A percentile compares a stretch with the other conserved stretches of the same genome.
phyloP scores from a whole-genome alignment of 2,113 vertebrate genomes.

The Chlamydotis undulata region DNA sequence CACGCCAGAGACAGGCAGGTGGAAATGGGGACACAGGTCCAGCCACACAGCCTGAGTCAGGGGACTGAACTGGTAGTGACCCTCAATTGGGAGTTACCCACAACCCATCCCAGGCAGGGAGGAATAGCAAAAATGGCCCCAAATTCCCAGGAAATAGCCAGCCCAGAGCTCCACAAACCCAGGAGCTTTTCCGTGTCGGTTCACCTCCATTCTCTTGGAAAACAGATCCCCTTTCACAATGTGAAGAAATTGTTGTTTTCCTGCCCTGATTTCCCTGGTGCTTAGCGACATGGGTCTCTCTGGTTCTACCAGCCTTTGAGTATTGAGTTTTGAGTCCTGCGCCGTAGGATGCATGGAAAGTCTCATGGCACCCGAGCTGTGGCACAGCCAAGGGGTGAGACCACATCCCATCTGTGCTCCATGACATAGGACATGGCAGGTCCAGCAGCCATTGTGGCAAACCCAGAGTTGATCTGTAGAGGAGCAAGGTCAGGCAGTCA shows the following conservation, averaged over 20 bases:
- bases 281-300: not conserved
- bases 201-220: not conserved
- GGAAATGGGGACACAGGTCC: not conserved
- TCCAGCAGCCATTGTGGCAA: fast-evolving
- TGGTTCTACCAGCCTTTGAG: not conserved
- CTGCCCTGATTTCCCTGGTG: not conserved
- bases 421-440: not conserved
- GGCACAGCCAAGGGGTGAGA: not conserved
- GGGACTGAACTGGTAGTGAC: not conserved
- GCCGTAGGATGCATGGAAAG: fast-evolving
- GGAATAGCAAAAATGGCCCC: not conserved
- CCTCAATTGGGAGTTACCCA: fast-evolving
- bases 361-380: fast-evolving
- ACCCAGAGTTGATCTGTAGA: not conserved
- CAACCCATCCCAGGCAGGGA: not conserved
- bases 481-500: not conserved
- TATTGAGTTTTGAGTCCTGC: not conserved
- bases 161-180: not conserved
- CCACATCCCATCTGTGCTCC: fast-evolving
- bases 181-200: not conserved
- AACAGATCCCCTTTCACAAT: not conserved
- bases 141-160: not conserved
- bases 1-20: not conserved
- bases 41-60: not conserved
- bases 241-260: not conserved